Evolutionary conservation across 2,888 invertebrate species (phyloP).

Genomic region (Tribolium freemani): DNA sequence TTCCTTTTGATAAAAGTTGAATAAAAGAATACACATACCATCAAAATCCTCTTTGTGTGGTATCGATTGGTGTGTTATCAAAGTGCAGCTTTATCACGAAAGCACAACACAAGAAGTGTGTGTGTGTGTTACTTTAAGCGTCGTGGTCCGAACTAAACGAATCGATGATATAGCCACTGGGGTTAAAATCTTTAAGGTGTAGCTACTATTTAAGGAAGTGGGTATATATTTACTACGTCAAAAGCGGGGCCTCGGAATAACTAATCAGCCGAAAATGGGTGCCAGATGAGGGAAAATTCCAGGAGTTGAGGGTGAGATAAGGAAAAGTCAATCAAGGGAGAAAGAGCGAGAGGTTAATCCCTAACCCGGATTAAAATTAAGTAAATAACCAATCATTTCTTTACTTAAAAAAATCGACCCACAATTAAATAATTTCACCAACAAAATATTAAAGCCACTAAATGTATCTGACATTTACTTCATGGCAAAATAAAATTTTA

Average conservation of each 20-base stretch:
- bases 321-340: not conserved
- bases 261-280: constrained; percentile 11
- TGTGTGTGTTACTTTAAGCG: constrained; percentile 19
- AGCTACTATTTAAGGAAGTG: constrained; percentile 39
- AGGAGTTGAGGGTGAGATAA: not conserved
- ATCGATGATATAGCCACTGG: constrained; percentile 36
- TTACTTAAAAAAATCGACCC: too few species aligned
- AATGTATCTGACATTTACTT: too few species aligned
- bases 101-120: constrained; percentile 11
- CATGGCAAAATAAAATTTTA: too few species aligned
- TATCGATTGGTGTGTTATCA: not conserved
- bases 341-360: too few species aligned
- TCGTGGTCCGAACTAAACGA: constrained; percentile 34
- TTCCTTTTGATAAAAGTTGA: too few species aligned
- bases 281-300: constrained; percentile 16
- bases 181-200: constrained; percentile 43
- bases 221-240: constrained; percentile 36
- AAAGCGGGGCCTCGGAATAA: constrained; percentile 21
- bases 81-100: constrained; percentile 6
- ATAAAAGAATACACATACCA: not conserved
- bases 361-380: too few species aligned
- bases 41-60: not conserved
- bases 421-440: too few species aligned
- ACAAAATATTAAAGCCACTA: too few species aligned
- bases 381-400: too few species aligned